Conservation (phyloP, 2,888 invertebrate genomes). For the Drosophila peninsularis region DNA sequence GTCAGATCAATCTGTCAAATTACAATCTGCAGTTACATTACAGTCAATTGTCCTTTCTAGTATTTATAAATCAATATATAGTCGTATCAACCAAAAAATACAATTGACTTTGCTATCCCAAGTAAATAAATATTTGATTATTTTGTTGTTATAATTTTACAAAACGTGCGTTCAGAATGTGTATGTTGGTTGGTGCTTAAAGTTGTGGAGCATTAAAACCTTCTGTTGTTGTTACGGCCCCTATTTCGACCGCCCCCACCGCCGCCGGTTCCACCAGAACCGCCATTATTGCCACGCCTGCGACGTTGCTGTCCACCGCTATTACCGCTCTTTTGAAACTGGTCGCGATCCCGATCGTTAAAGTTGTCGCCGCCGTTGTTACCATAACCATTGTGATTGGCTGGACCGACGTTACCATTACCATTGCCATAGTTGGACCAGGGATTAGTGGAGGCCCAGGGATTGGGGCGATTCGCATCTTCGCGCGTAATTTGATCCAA, state of each 20-base stretch:
- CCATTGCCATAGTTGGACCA: slow-evolving; percentile 69
- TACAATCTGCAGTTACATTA: slow-evolving; percentile 21
- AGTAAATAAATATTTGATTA: slow-evolving; percentile 27
- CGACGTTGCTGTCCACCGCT: slow-evolving; percentile 64
- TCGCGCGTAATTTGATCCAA: slow-evolving; percentile 59
- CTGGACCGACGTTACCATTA: slow-evolving; percentile 27
- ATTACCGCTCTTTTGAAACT: slow-evolving; percentile 52
- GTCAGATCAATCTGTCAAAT: slow-evolving; percentile 16
- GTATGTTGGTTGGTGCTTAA: slow-evolving; percentile 7
- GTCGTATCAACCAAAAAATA: slow-evolving; percentile 35
- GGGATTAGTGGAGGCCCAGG: slow-evolving; percentile 65
- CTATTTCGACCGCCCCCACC: slow-evolving; percentile 49
- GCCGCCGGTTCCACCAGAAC: slow-evolving; percentile 49
- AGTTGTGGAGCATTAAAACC: slow-evolving; percentile 63
- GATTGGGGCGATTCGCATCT: slow-evolving; percentile 65
- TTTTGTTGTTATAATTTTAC: slow-evolving; percentile 25
- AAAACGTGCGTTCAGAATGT: slow-evolving; percentile 44
- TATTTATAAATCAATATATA: slow-evolving; percentile 42
- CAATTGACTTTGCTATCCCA: slow-evolving; percentile 16
- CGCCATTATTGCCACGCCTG: slow-evolving; percentile 64
- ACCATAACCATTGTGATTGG: slow-evolving; percentile 64
- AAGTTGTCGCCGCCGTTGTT: slow-evolving; percentile 51
- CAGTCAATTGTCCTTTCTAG: slow-evolving; percentile 26
- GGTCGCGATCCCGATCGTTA: slow-evolving; percentile 64
- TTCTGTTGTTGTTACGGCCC: slow-evolving; percentile 76